Evolutionary conservation across 2,888 invertebrate genomes (phyloP).

Genomic region (Zhuqinia jingwanae): DNA sequence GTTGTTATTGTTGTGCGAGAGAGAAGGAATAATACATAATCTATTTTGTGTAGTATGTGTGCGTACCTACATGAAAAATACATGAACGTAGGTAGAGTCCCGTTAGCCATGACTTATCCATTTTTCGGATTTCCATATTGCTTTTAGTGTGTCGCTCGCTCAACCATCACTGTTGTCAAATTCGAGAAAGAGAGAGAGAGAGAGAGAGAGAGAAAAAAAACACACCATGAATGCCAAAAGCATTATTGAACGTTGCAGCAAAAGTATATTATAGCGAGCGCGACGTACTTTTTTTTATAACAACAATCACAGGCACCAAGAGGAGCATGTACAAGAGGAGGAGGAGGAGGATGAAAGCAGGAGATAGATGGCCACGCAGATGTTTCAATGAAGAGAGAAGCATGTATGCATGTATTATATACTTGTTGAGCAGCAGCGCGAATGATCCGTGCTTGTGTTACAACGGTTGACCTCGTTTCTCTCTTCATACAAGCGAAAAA

Average conservation of each 20-base stretch:
- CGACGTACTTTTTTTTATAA: neutral
- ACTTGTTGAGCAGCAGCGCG: slow-evolving; percentile 61
- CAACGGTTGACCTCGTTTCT: slow-evolving; percentile 74
- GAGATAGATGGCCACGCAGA: slow-evolving; percentile 60
- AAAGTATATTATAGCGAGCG: neutral
- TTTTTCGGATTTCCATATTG: slow-evolving; percentile 74
- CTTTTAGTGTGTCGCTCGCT: slow-evolving; percentile 62
- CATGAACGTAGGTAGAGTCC: slow-evolving; percentile 69
- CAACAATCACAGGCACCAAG: neutral
- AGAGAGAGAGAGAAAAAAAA: too few relatives aligned
- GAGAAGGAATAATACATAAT: slow-evolving; percentile 37
- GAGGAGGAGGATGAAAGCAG: slow-evolving; percentile 11
- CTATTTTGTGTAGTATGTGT: neutral
- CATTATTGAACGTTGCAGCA: slow-evolving; percentile 10
- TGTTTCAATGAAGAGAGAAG: slow-evolving; percentile 57
- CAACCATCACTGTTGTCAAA: slow-evolving; percentile 57
- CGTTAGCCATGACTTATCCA: slow-evolving; percentile 74
- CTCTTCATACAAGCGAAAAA: slow-evolving; percentile 49
- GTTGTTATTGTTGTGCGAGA: slow-evolving; percentile 45
- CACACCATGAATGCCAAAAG: slow-evolving; percentile 32
- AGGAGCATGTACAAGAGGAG: neutral
- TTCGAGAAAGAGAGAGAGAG: too few relatives aligned
- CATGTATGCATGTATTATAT: neutral
- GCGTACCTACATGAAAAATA: slow-evolving; percentile 32
- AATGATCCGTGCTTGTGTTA: slow-evolving; percentile 70